These are phyloP conservation scores for Gavia stellata DNA, from an alignment of 2,113 vertebrate genomes.

Conservation along the genomic window DNA sequence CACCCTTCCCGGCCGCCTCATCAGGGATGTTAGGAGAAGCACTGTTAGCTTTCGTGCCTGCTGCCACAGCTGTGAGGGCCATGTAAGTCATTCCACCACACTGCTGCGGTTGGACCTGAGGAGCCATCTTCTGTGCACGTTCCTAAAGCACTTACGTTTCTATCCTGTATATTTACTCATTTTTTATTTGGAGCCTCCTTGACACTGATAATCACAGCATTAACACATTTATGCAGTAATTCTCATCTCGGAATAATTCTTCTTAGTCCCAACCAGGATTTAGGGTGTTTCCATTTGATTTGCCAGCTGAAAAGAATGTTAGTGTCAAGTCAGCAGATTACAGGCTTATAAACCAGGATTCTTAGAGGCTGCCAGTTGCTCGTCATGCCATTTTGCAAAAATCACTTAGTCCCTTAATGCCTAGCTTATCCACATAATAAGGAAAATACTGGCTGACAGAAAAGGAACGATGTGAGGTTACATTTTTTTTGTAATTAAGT, in stretches of 20 bases:
- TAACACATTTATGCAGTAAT: not conserved
- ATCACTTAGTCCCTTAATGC: constrained; percentile 8
- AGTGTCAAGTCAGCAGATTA: not conserved
- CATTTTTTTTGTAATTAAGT: constrained; percentile 32
- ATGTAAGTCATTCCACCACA: not conserved
- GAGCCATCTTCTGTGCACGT: not conserved
- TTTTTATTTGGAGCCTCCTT: not conserved
- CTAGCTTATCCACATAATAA: constrained; percentile 11
- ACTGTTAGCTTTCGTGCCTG: rapidly evolving
- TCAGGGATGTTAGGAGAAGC: not conserved
- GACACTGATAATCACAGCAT: not conserved
- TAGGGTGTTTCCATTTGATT: not conserved
- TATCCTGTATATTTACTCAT: not conserved
- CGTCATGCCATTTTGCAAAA: not conserved
- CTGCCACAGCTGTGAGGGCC: not conserved
- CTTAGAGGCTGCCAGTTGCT: not conserved
- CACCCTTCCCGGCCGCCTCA: not conserved
- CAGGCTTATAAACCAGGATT: not conserved
- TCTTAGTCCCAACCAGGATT: not conserved
- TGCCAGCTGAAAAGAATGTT: not conserved
- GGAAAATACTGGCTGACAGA: constrained; percentile 25
- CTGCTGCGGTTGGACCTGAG: not conserved
- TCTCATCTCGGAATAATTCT: not conserved
- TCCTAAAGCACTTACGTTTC: not conserved
- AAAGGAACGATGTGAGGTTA: not conserved